Evolutionary conservation across 2,888 invertebrate genomes (phyloP).

Genomic region (Drosophila melanocephala): DNA sequence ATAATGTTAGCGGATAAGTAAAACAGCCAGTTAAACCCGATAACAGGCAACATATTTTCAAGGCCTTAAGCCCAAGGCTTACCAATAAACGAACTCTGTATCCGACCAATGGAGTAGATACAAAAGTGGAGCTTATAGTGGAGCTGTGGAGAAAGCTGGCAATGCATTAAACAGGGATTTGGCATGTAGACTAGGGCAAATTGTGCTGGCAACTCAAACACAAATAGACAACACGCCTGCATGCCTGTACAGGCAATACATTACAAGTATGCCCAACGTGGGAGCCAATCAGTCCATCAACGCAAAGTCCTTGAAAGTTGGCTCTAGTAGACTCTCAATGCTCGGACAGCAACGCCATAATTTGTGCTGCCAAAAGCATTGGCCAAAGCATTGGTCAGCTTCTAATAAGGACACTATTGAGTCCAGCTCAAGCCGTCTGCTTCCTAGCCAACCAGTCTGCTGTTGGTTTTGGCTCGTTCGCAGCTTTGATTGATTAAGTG

Average conservation of each 20-base stretch:
- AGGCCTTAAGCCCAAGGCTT: slow-evolving; percentile 20
- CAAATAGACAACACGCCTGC: slow-evolving; percentile 29
- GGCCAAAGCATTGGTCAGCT: slow-evolving; percentile 29
- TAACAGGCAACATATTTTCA: slow-evolving; percentile 21
- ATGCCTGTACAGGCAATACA: slow-evolving; percentile 7
- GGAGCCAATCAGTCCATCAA: slow-evolving; percentile 58
- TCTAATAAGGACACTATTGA: slow-evolving; percentile 65
- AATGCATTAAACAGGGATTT: slow-evolving; percentile 54
- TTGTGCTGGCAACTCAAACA: slow-evolving; percentile 10
- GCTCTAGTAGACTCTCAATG: slow-evolving; percentile 32
- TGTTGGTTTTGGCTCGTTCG: slow-evolving; percentile 31
- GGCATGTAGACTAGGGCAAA: slow-evolving; percentile 13
- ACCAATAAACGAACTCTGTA: slow-evolving; percentile 30
- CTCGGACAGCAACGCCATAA: slow-evolving; percentile 62
- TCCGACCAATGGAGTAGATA: neutral
- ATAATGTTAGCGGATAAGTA: neutral
- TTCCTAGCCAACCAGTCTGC: neutral
- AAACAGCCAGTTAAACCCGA: slow-evolving; percentile 9
- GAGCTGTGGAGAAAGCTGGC: slow-evolving; percentile 11
- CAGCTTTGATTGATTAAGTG: slow-evolving; percentile 77
- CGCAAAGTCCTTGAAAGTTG: slow-evolving; percentile 49
- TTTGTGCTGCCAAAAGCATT: slow-evolving; percentile 76
- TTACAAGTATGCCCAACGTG: slow-evolving; percentile 35
- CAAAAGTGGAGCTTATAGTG: slow-evolving; percentile 23
- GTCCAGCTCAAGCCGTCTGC: slow-evolving; percentile 4